Base-by-base conservation (phyloP, 2,113 vertebrate genomes). In the Petromus typicus region DNA sequence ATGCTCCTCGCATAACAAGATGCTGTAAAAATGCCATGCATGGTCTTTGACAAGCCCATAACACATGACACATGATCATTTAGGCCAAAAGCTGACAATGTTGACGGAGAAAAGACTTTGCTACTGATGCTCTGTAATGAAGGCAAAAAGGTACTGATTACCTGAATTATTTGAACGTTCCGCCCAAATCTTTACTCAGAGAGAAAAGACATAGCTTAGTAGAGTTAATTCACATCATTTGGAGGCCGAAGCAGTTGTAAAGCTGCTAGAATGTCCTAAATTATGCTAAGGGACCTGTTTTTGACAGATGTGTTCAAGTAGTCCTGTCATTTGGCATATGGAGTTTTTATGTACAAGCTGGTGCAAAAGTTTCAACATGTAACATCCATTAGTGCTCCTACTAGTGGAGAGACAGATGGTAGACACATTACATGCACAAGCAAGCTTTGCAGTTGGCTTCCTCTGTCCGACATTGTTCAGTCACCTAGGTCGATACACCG, bases 291-390 rank as follows among this genome's bases (percentile, higher is more conserved):
- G 95, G 95, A 95, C 90, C 88, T 93, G 61, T 75, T 97, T 95
- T 90, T 89, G 95, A 95, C 94, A 95, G 66, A 95, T 96, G 95
- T 88, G 66, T 75, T 92, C 95, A 73, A 92, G 78, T 90, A 95
- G 82, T 88, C 12, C 51, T 75, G 83, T 97, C 85, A 82, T 67
- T 84, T 88, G 95, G 94, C 82, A 95, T 95, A 90, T 97, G 96
- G 97, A 95, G 92, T 94, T 95, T 93, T 96, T 92, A 92, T 90
- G 82, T 73, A 92, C 84, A 95, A 93, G 80, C 20, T 61, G 80
- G 75, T 59, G 82, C 66, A 63, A 54, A 95, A 93, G 59, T 95
- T 96, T 95, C 92, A 92, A 48, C 90, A 95, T 90, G 90, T 90
- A 93, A 67, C 78, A 88, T 94, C 93, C 94, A 93, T 95, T 95